These are phyloP conservation scores for Apamea monoglypha DNA, from an alignment of 2,888 invertebrate species.

Conservation along the genomic window DNA sequence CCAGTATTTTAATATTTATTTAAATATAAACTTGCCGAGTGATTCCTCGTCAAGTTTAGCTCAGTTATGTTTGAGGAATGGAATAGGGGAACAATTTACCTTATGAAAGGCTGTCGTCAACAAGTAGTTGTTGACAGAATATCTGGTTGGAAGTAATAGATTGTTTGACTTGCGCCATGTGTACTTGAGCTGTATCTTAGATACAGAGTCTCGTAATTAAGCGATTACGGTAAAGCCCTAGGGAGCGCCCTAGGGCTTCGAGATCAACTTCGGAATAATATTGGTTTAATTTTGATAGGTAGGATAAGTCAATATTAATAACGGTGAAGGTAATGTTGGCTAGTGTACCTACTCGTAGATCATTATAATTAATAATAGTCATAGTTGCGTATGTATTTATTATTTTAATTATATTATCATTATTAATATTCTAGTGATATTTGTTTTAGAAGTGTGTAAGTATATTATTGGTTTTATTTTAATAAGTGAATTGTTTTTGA, in stretches of 20 bases:
- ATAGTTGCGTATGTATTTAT: background rate
- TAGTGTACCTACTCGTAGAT: background rate
- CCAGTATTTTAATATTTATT: constrained; percentile 10
- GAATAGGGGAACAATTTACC: constrained; percentile 13
- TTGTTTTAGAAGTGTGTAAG: too few species aligned
- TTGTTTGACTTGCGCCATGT: constrained; percentile 32
- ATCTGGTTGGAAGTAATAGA: constrained; percentile 35
- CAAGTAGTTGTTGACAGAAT: constrained; percentile 42
- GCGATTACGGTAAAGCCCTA: constrained; percentile 28
- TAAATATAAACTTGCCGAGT: background rate
- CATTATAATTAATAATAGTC: background rate
- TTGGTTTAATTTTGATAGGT: constrained; percentile 24
- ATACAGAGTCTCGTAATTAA: constrained; percentile 26
- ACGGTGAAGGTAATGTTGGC: background rate
- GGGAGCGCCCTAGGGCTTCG: constrained; percentile 13
- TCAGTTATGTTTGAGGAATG: background rate
- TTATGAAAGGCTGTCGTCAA: constrained; percentile 14
- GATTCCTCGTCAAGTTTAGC: background rate
- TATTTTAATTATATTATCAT: too few species aligned
- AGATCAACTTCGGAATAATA: constrained; percentile 19
- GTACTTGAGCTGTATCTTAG: constrained; percentile 20
- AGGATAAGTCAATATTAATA: background rate
- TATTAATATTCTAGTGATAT: too few species aligned
- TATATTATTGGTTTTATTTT: too few species aligned
- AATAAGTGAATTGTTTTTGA: too few species aligned